These are phyloP conservation scores for Syngnathus floridae DNA, from an alignment of 2,113 vertebrate genomes.

Conservation along the genomic window DNA sequence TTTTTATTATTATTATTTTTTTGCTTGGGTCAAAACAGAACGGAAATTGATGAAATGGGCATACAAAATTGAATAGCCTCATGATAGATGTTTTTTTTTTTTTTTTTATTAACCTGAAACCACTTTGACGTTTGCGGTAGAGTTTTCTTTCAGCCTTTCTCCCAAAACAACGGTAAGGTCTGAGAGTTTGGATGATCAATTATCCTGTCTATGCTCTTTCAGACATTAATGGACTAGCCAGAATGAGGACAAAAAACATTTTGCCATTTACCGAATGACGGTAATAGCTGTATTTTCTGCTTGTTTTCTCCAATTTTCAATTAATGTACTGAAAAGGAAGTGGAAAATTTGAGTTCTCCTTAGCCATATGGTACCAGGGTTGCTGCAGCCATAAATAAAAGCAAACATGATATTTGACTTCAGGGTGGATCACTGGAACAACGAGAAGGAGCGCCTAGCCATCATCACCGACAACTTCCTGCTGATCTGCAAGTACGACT, in stretches of 20 bases:
- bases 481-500: slow-evolving; percentile 79
- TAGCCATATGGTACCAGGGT: slow-evolving; percentile 68
- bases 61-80: slow-evolving; percentile 57
- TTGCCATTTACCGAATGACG: not conserved
- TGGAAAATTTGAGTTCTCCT: not conserved
- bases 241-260: not conserved
- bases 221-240: not conserved
- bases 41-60: slow-evolving; percentile 33
- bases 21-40: slow-evolving; percentile 17
- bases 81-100: slow-evolving; percentile 45
- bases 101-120: slow-evolving; percentile 30
- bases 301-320: not conserved
- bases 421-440: slow-evolving; percentile 83
- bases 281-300: not conserved
- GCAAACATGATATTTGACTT: not conserved
- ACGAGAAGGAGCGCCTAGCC: slow-evolving; percentile 74
- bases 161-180: not conserved
- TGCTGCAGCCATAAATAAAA: slow-evolving; percentile 74
- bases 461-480: slow-evolving; percentile 68
- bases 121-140: no score
- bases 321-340: not conserved
- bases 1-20: not conserved
- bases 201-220: not conserved
- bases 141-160: not conserved
- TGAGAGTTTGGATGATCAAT: not conserved